Conservation (phyloP, 2,797 vertebrate genomes). For the Chelonia mydas region DNA sequence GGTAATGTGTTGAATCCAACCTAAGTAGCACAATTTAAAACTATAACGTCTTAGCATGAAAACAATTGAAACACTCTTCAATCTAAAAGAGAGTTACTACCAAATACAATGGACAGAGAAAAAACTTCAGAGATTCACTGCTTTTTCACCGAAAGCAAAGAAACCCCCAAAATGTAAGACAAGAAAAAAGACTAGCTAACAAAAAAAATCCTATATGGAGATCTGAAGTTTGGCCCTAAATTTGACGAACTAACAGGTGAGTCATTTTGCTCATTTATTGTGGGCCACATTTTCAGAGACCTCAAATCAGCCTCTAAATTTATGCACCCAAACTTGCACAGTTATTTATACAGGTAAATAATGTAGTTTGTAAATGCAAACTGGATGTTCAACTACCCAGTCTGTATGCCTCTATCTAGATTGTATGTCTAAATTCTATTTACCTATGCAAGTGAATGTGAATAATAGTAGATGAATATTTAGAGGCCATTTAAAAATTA, state of each 20-base stretch:
- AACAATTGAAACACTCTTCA: constrained; percentile 37
- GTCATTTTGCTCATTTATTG: background rate
- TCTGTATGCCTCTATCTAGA: background rate
- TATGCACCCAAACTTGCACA: background rate
- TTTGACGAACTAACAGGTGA: background rate
- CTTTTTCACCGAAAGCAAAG: background rate
- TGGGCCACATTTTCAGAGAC: background rate
- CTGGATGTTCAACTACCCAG: background rate
- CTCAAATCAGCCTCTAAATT: background rate
- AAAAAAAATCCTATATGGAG: background rate
- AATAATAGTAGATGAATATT: background rate
- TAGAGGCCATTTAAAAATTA: background rate
- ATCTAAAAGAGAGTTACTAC: constrained; percentile 60
- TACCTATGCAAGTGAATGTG: background rate
- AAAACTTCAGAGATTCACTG: background rate
- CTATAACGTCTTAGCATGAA: constrained; percentile 65
- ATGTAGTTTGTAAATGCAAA: background rate
- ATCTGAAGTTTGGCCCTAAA: background rate
- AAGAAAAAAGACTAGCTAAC: background rate
- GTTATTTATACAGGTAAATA: background rate
- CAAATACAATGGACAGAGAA: constrained; percentile 6
- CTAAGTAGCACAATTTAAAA: constrained; percentile 58
- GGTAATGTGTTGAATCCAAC: constrained; percentile 42
- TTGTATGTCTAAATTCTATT: background rate
- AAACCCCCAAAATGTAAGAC: background rate